Base-by-base conservation (phyloP, 2,888 invertebrate species). In the Phymatocera aterrima region DNA sequence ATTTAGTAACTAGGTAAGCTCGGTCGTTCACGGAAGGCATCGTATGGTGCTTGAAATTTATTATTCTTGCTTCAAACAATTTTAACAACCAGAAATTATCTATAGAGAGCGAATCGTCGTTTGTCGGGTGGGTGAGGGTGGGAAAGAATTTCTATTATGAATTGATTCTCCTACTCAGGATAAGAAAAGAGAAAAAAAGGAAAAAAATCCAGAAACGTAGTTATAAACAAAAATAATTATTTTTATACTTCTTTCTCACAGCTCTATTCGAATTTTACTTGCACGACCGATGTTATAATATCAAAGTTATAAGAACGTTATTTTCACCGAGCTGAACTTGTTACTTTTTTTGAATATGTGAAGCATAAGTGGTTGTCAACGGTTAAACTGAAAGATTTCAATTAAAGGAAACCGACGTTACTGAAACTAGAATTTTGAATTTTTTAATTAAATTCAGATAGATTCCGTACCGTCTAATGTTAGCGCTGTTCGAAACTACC, bases 11-110 rank as follows among this genome's bases (percentile, higher is more conserved):
- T 87, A 86, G 85, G 86, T 90, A 90, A 90, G 90, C 90, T 90
- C 90, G 90, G 90, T 90, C 88, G 89, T 90, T 90, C 90, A 90
- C 90, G 90, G 89, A 89, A 90, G 90, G 90, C 90, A 90, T 90
- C 90, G 90, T 90, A 88, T 86, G 89, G 89, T 88, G 88, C 87
- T 88, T 87, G 86, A 88, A 88, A n/a, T n/a, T n/a, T n/a, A n/a
- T n/a, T 89, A 88, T 89, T 75, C 88, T 89, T 89, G 87, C 87
- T 85, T 88, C 83, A 89, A n/a, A 89, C 89, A 89, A 88, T 89
- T 84, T 84, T 88, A 88, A 88, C 89, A 89, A 88, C 85, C 54
- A 75, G 57, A 43, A 75, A 75, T 57, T 75, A n/a, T n/a, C n/a
- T n/a, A 21, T 75, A 60, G 75, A 75, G 75, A 75, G 57, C 72